phyloP scores from a whole-genome alignment of 2,888 invertebrate species.

The Embidobia sp. region DNA sequence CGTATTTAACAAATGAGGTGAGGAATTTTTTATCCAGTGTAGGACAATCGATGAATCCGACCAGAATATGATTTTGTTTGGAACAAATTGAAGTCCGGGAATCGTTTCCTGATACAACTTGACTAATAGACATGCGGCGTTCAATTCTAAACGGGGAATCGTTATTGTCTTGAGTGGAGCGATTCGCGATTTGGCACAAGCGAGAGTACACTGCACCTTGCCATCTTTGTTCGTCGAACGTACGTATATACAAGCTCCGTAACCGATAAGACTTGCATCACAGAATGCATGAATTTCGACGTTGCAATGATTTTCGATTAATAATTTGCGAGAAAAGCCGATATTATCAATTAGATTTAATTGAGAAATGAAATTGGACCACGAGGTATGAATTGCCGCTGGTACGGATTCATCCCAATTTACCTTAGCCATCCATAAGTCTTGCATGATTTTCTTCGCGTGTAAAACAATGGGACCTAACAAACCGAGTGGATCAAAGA shows the following conservation, averaged over 20 bases:
- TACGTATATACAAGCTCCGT: not conserved
- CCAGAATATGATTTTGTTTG: constrained; percentile 9
- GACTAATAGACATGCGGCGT: not conserved
- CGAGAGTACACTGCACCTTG: not conserved
- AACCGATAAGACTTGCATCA: not conserved
- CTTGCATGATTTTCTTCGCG: not conserved
- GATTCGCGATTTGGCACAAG: constrained; percentile 6
- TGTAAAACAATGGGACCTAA: not conserved
- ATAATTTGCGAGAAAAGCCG: too few relatives aligned
- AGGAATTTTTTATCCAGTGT: constrained; percentile 35
- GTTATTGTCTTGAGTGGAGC: not conserved
- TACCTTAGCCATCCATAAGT: not conserved
- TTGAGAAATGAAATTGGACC: too few relatives aligned
- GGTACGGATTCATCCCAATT: not conserved
- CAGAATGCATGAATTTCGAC: constrained; percentile 16
- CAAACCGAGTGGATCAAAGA: not conserved
- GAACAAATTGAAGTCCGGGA: too few relatives aligned
- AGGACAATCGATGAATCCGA: constrained; percentile 34
- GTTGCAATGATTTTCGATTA: not conserved
- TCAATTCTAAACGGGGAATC: not conserved
- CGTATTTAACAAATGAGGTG: constrained; percentile 25
- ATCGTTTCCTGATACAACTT: too few relatives aligned
- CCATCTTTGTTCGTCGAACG: not conserved
- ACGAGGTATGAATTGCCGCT: not conserved
- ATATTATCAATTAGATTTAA: too few relatives aligned